Evolutionary conservation across 2,888 invertebrate species (phyloP).

Genomic region (Callyntrura guangdongensis): DNA sequence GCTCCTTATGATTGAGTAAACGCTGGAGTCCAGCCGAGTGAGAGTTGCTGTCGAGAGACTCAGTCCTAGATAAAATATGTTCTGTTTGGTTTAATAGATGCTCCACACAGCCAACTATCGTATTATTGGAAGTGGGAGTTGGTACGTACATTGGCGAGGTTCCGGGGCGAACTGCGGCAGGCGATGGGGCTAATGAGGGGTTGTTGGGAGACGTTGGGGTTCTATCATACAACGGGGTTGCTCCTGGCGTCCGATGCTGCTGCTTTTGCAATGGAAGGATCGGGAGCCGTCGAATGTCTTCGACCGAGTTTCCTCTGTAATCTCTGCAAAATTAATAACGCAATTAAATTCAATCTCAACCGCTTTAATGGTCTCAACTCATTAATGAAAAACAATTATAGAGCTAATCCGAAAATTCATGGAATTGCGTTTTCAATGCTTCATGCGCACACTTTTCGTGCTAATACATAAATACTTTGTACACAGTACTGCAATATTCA

Average conservation of each 20-base stretch:
- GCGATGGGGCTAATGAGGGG: slow-evolving; percentile 82
- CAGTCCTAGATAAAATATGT: slow-evolving; percentile 85
- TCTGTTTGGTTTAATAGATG: slow-evolving; percentile 85
- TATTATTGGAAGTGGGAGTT: slow-evolving; percentile 81
- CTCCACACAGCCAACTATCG: slow-evolving; percentile 84
- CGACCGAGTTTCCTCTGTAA: slow-evolving; percentile 84
- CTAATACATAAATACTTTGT: not conserved
- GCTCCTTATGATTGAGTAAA: slow-evolving; percentile 84
- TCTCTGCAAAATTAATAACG: slow-evolving; percentile 81
- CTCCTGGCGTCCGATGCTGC: slow-evolving; percentile 82
- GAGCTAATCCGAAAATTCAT: slow-evolving; percentile 62
- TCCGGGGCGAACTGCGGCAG: slow-evolving; percentile 81
- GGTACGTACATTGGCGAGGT: slow-evolving; percentile 82
- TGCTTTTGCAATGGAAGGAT: slow-evolving; percentile 83
- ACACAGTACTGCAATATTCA: not conserved
- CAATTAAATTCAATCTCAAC: slow-evolving; percentile 60
- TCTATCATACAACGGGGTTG: slow-evolving; percentile 84
- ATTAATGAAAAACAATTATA: slow-evolving; percentile 68
- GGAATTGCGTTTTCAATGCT: slow-evolving; percentile 43
- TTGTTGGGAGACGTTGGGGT: slow-evolving; percentile 84
- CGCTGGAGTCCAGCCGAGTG: slow-evolving; percentile 85
- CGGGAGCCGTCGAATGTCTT: slow-evolving; percentile 84
- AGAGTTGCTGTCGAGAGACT: slow-evolving; percentile 84
- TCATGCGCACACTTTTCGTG: not conserved
- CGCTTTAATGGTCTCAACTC: slow-evolving; percentile 56